Percentiles rank a stretch among this genome's conserved stretches.
phyloP scores from a whole-genome alignment of 2,113 vertebrate species.

The Sebastes fasciatus region DNA sequence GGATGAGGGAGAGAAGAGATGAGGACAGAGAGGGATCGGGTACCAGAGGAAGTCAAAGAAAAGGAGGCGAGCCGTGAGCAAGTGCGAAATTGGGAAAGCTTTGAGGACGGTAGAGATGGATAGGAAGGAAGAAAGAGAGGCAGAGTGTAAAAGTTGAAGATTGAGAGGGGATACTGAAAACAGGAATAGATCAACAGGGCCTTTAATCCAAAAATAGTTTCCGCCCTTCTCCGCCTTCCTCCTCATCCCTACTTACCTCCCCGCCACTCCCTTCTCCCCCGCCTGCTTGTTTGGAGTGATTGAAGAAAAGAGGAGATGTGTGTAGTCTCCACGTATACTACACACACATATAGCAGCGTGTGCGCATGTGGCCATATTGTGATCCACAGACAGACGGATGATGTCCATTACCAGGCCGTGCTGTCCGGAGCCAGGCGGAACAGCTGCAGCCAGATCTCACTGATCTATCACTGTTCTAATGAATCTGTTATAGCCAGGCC shows the following conservation, averaged over 20 bases:
- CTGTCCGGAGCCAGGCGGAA: slow-evolving; percentile 65
- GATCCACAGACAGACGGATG: slow-evolving; percentile 67
- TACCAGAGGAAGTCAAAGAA: slow-evolving; percentile 35
- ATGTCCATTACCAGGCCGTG: slow-evolving; percentile 65
- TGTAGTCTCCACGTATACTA: slow-evolving; percentile 8
- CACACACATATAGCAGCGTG: slow-evolving; percentile 18
- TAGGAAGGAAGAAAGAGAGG: slow-evolving; percentile 51
- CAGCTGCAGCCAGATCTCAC: slow-evolving; percentile 74
- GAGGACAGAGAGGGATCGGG: slow-evolving; percentile 30
- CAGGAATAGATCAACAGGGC: slow-evolving; percentile 78
- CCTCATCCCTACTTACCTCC: slow-evolving; percentile 55
- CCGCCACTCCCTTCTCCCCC: slow-evolving; percentile 27
- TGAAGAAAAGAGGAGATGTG: slow-evolving; percentile 56
- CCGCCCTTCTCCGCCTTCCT: slow-evolving; percentile 51
- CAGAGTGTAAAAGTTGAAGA: slow-evolving; percentile 68
- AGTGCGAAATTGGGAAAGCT: slow-evolving; percentile 57
- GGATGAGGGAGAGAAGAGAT: slow-evolving; percentile 22
- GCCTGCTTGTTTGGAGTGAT: slow-evolving; percentile 58
- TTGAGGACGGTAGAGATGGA: slow-evolving; percentile 61
- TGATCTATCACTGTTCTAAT: slow-evolving; percentile 78
- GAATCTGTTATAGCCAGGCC: slow-evolving; percentile 72
- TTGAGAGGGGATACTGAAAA: slow-evolving; percentile 70
- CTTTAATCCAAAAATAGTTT: slow-evolving; percentile 79
- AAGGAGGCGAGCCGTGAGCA: slow-evolving; percentile 25
- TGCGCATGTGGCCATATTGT: slow-evolving; percentile 49